phyloP scores from a whole-genome alignment of 1,140 invertebrate species.

The Diprion similis region DNA sequence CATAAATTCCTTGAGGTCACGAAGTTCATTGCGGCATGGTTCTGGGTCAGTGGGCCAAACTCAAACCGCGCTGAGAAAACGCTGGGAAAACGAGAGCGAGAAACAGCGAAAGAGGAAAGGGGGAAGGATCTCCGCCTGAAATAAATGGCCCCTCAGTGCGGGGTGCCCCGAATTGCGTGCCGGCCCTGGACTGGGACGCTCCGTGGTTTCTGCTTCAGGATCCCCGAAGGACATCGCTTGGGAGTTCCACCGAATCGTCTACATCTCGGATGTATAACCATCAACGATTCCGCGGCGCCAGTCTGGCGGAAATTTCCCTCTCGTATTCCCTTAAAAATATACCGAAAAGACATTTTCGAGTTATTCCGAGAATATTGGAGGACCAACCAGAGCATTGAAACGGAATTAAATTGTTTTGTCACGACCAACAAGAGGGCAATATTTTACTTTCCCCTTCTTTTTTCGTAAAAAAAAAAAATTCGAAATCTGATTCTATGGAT shows the following conservation, averaged over 20 bases:
- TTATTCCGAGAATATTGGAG: background rate
- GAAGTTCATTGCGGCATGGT: background rate
- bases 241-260: too few relatives aligned
- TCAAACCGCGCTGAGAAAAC: background rate
- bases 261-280: too few relatives aligned
- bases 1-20: background rate
- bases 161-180: background rate
- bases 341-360: background rate
- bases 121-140: background rate
- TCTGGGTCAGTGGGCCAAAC: background rate
- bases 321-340: background rate
- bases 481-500: background rate
- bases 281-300: too few relatives aligned
- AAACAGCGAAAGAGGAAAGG: background rate
- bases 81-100: background rate
- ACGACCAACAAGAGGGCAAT: background rate
- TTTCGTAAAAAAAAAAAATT: background rate
- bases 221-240: background rate
- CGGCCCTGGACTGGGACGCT: background rate
- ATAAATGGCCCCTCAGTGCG: background rate
- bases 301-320: background rate
- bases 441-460: background rate
- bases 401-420: background rate
- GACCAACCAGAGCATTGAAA: background rate
- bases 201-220: background rate